Evolutionary conservation across 2,113 vertebrate genomes (phyloP).

Genomic region (Fulica atra): DNA sequence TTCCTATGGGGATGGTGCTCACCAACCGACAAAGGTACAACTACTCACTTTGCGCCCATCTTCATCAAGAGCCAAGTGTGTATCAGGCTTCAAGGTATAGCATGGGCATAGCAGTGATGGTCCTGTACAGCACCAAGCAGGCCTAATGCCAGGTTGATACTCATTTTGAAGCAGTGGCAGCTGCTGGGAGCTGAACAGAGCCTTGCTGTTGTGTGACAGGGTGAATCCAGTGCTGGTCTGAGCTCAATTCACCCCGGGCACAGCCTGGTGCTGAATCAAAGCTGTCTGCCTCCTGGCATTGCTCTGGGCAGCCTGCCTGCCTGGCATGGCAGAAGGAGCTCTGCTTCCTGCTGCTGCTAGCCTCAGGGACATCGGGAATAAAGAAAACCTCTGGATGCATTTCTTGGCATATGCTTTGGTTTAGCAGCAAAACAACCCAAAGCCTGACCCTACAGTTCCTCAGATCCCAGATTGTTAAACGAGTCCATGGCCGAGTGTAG

Average conservation of each 20-base stretch:
- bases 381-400: not conserved
- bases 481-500: not conserved
- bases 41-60: not conserved
- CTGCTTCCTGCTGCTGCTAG: not conserved
- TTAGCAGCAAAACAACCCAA: not conserved
- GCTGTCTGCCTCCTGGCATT: not conserved
- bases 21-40: not conserved
- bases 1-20: not conserved
- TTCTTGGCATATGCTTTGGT: not conserved
- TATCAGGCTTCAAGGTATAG: not conserved
- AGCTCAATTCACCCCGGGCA: not conserved
- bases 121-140: not conserved
- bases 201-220: not conserved
- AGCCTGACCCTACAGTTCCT: not conserved
- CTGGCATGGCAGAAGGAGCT: not conserved
- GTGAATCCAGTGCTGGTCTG: not conserved
- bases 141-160: not conserved
- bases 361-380: not conserved
- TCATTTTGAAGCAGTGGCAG: not conserved
- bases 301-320: not conserved
- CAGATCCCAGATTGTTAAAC: not conserved
- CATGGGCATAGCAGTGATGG: not conserved
- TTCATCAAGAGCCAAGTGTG: not conserved
- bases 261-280: not conserved
- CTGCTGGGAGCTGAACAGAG: not conserved